A percentile compares a stretch with the other conserved stretches of the same genome.
Evolutionary conservation across 1,140 invertebrate genomes (phyloP).

Genomic region (Epicauta chinensis): DNA sequence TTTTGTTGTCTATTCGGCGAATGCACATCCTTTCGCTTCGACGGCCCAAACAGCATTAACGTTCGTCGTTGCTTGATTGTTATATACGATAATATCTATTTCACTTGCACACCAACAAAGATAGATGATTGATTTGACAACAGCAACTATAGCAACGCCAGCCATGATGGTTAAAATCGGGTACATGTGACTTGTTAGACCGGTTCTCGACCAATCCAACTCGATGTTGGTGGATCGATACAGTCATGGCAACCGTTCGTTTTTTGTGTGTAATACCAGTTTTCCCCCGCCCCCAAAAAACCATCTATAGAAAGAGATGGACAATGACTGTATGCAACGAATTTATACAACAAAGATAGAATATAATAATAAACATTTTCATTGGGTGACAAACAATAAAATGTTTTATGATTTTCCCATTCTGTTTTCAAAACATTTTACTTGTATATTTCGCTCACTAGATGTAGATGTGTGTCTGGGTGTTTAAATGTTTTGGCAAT

Average conservation of each 20-base stretch:
- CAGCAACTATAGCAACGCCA: background rate
- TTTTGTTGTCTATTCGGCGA: no score
- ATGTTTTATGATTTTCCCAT: conserved; percentile 40
- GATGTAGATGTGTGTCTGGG: conserved; percentile 40
- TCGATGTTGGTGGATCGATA: conserved; percentile 28
- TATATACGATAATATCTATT: no score
- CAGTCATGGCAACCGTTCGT: conserved; percentile 41
- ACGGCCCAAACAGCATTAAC: no score
- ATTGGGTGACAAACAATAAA: conserved; percentile 44
- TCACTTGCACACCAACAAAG: no score
- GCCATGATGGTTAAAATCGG: conserved; percentile 36
- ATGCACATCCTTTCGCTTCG: no score
- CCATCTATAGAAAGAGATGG: background rate
- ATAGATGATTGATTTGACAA: no score
- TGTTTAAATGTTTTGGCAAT: background rate
- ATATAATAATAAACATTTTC: conserved; percentile 33
- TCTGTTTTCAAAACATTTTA: conserved; percentile 29
- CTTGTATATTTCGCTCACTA: conserved; percentile 39
- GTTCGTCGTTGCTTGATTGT: no score
- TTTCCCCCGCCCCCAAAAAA: conserved; percentile 24
- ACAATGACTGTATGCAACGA: no score
- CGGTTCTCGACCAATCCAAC: conserved; percentile 24
- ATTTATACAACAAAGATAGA: conserved; percentile 24
- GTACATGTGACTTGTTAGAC: conserved; percentile 22
- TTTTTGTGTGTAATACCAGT: no score